Base-by-base conservation (phyloP, 2,797 vertebrate species). In the Argentina silus region DNA sequence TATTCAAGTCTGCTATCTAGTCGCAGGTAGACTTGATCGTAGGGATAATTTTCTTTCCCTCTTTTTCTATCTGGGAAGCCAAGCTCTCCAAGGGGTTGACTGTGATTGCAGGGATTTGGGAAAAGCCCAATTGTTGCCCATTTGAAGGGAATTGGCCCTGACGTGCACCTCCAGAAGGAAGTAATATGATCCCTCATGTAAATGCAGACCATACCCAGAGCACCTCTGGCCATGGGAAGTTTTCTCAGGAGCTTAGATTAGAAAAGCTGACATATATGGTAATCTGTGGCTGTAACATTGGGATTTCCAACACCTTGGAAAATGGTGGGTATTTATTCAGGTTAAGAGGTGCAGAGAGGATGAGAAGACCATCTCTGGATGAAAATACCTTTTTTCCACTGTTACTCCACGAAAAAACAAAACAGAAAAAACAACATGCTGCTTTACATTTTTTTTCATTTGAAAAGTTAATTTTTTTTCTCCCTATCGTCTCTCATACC, bases 121-220 rank as follows among this genome's bases (percentile, higher is more conserved):
- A 81, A 89, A 95, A 91, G 87, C 90, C 85, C 86, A 4, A 93
- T 91, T 92, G 85, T 87, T 90, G 83, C 79, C 90, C 93, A 94
- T 95, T 94, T 95, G 94, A 97, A 93, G 85, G 87, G 91, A 95
- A 97, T 97, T 95, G 96, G 82, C 92, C 85, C 88, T 94, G 94
- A 95, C 92, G 90, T 93, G 91, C 90, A 93, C 90, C 91, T 95
- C 93, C 92, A 93, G 90, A 94, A 91, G 88, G 88, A 86, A 89
- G 93, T 92, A 95, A 96, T 88, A 82, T 85, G 91, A 96, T 93
- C 93, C 91, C 89, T 91, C 88, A 93, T 94, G 93, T 93, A 95
- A 95, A 96, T 93, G 90, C 92, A 94, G 93, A 95, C 90, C 92
- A 93, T 91, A 93, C 93, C 91, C 92, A 88, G 81, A 78, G 65